phyloP scores from a whole-genome alignment of 2,113 vertebrate genomes.

The Hydrochoerus hydrochaeris region DNA sequence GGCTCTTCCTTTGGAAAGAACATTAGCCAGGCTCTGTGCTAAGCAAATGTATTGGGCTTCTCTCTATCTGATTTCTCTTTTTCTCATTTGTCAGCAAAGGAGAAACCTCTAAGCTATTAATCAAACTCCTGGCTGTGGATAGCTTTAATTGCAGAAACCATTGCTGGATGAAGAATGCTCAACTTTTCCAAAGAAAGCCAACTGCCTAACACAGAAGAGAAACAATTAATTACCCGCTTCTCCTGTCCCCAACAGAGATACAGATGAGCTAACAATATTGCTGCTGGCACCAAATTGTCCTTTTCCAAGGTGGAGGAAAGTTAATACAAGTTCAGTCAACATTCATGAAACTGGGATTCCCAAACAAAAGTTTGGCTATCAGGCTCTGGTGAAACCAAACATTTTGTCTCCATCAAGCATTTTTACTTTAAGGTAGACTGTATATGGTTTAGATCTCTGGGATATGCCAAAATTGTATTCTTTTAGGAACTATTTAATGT shows the following conservation, averaged over 20 bases:
- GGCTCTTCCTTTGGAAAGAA: slow-evolving; percentile 61
- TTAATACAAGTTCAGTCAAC: not conserved
- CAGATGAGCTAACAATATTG: slow-evolving; percentile 78
- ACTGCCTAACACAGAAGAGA: slow-evolving; percentile 48
- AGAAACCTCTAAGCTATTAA: slow-evolving; percentile 78
- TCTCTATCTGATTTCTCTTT: slow-evolving; percentile 72
- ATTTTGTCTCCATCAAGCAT: not conserved
- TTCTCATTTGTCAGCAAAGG: slow-evolving; percentile 79
- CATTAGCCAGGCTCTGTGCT: slow-evolving; percentile 54
- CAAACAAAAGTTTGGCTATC: not conserved
- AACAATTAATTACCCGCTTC: slow-evolving; percentile 59
- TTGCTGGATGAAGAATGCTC: slow-evolving; percentile 48
- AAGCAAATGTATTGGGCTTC: slow-evolving; percentile 60
- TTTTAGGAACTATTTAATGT: not conserved
- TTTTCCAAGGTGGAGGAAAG: slow-evolving; percentile 31
- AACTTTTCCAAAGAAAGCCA: slow-evolving; percentile 67
- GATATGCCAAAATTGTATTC: not conserved
- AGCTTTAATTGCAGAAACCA: slow-evolving; percentile 75
- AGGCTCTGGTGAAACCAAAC: not conserved
- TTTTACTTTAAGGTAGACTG: slow-evolving; percentile 32
- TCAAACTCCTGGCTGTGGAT: slow-evolving; percentile 61
- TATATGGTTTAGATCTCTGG: not conserved
- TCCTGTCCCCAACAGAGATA: slow-evolving; percentile 70
- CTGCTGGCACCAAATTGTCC: slow-evolving; percentile 59
- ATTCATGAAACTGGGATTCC: not conserved